Evolutionary conservation across 1,140 invertebrate genomes (phyloP), one percentile per base, ranked within the genome.

Genomic region (Chironomus striatipennis): DNA sequence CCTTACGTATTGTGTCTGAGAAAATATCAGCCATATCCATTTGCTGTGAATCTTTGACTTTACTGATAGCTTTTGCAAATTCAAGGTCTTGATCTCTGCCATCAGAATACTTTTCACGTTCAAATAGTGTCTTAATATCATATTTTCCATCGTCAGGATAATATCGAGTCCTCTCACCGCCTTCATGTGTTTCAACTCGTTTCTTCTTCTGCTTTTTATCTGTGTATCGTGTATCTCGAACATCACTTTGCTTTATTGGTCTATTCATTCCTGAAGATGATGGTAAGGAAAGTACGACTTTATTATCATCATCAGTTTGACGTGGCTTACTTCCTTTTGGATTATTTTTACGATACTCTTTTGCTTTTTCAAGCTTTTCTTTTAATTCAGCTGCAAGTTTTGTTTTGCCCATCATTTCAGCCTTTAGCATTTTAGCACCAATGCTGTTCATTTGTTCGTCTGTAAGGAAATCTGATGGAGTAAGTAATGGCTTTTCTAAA

Each of bases 141-240:
- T 93, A 91, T 82, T 91, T 91, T 80, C 97, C 93, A 86, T 97
- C 95, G 85, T 97, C 94, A 57, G 90, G 88, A 85, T 95, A 97
- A 83, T 97, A 96, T 75, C 90, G 87, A 15, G 89, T 84, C 77
- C 94, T 86, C 79, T 94, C 85, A 1, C 91, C 90, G 75, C 84
- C 84, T 73, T 86, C 81, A 79, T 97, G 92, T 9, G 94, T 97
- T 75, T 90, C 87, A 43, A 88, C 85, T 84, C 83, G 86, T 82
- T 89, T 87, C 73, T 85, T 84, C 81, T 86, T 85, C 74, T 80
- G 79, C 73, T 83, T 80, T 81, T 87, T 82, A 57, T 79, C 81
- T 24, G 79, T 80, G 70, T 76, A 24, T 84, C 83, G 43, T 8
- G 7, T 20, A 21, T 82, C 83, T 75, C 76, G 76, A 12, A 75